Conservation (phyloP, 1,140 invertebrate species). For the Ceratosolen fusciceps region DNA sequence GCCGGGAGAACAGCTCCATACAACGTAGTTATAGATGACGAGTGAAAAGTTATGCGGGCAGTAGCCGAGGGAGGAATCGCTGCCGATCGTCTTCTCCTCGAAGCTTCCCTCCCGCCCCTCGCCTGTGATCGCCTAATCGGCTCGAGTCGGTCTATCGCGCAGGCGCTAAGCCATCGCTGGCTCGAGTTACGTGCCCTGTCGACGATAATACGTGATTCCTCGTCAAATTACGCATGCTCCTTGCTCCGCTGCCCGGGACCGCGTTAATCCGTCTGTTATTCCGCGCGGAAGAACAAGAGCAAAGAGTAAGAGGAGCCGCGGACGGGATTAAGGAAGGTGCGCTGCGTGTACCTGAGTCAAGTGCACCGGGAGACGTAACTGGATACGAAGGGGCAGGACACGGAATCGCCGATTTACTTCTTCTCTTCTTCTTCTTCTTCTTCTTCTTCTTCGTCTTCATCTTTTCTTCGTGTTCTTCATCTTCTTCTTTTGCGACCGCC, state of each 20-base stretch:
- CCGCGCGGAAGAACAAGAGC: too few relatives aligned
- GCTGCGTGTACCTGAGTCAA: too few relatives aligned
- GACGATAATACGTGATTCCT: slow-evolving; percentile 17
- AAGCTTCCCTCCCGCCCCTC: background rate
- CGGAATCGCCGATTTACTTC: too few relatives aligned
- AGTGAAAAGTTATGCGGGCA: slow-evolving; percentile 14
- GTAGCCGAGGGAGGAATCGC: background rate
- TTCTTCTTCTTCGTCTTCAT: too few relatives aligned
- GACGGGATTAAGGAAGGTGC: background rate
- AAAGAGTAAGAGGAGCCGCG: background rate
- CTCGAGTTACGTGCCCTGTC: background rate
- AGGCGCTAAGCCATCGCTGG: background rate
- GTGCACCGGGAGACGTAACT: background rate
- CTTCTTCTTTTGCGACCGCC: too few relatives aligned
- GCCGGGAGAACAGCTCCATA: slow-evolving; percentile 29
- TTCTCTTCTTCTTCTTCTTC: too few relatives aligned
- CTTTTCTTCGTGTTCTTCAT: too few relatives aligned
- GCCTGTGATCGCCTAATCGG: slow-evolving; percentile 34
- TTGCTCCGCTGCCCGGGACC: background rate
- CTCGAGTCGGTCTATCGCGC: background rate
- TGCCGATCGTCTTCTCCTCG: background rate
- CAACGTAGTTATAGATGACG: slow-evolving; percentile 49
- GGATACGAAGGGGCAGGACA: too few relatives aligned
- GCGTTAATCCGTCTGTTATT: slow-evolving; percentile 1
- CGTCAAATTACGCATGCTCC: background rate